phyloP scores from a whole-genome alignment of 2,113 vertebrate genomes.

The Thunnus maccoyii region DNA sequence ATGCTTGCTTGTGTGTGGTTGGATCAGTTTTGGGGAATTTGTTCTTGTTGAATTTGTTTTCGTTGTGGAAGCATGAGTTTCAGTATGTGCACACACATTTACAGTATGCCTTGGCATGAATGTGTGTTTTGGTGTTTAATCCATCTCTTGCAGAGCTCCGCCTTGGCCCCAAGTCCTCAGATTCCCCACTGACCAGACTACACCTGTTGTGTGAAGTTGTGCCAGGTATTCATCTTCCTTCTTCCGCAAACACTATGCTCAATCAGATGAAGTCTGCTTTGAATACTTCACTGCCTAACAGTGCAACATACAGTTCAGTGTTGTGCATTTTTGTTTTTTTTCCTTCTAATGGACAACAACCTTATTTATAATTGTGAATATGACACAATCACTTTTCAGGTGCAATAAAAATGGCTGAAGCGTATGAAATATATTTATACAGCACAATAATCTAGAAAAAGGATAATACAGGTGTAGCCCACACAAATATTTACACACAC shows the following conservation, averaged over 20 bases:
- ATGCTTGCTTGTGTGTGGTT: background rate
- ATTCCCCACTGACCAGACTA: conserved; percentile 50
- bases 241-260: conserved; percentile 40
- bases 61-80: background rate
- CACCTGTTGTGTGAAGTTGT: conserved; percentile 62
- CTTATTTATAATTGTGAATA: conserved; percentile 55
- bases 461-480: conserved; percentile 38
- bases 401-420: conserved; percentile 29
- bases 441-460: conserved; percentile 38
- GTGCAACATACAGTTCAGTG: conserved; percentile 18
- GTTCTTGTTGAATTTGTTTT: conserved; percentile 5
- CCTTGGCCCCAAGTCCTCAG: conserved; percentile 40
- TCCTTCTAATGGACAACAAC: background rate
- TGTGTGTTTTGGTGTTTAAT: conserved; percentile 53
- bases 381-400: conserved; percentile 34
- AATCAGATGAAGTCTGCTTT: conserved; percentile 36
- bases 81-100: background rate
- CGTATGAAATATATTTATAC: conserved; percentile 40
- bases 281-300: conserved; percentile 13
- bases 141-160: conserved; percentile 45
- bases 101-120: conserved; percentile 9
- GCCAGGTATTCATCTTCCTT: conserved; percentile 59
- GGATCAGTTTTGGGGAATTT: background rate
- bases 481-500: conserved; percentile 50
- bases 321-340: background rate